Evolutionary conservation across 2,888 invertebrate genomes (phyloP).

Genomic region (Apotomis turbidana): DNA sequence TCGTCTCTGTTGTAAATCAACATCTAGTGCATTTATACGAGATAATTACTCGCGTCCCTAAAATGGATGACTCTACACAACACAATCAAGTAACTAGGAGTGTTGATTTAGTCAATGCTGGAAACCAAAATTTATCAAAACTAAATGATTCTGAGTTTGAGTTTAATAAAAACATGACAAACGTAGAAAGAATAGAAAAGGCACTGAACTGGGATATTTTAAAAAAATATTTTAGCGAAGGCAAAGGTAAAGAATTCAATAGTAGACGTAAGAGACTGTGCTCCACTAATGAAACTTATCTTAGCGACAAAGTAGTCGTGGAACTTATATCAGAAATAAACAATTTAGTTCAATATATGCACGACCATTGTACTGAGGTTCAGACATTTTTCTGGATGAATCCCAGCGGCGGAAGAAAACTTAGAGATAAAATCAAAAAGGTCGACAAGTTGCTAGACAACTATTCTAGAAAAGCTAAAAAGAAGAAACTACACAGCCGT

Average conservation of each 20-base stretch:
- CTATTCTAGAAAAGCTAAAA: conserved; percentile 64
- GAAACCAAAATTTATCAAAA: neutral
- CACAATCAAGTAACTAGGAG: neutral
- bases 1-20: conserved; percentile 60
- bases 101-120: neutral
- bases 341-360: conserved; percentile 67
- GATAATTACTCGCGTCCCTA: neutral
- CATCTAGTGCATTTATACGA: conserved; percentile 57
- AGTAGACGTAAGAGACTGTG: neutral
- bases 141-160: neutral
- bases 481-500: neutral
- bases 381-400: conserved; percentile 74
- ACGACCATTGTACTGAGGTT: conserved; percentile 72
- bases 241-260: neutral
- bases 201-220: neutral
- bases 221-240: neutral
- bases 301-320: conserved; percentile 46
- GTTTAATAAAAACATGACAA: conserved; percentile 12
- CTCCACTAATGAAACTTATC: neutral
- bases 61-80: neutral
- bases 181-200: neutral
- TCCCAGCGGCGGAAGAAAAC: conserved; percentile 66
- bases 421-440: conserved; percentile 63
- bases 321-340: conserved; percentile 71
- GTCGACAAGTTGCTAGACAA: conserved; percentile 64